phyloP scores from a whole-genome alignment of 2,113 vertebrate genomes.

The Chlorodrepanis virens region DNA sequence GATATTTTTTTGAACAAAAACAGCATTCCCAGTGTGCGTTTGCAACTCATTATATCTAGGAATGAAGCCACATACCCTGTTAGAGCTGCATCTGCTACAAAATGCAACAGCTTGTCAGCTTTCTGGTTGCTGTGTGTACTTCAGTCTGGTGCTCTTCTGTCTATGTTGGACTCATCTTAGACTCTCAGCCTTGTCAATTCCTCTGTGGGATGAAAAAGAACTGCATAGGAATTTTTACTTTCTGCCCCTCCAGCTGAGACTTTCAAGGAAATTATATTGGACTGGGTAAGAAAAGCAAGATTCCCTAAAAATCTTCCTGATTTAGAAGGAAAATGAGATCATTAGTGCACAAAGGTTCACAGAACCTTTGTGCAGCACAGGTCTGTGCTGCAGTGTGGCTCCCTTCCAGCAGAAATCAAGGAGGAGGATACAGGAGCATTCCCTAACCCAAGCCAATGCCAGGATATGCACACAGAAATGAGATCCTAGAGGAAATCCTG shows the following conservation, averaged over 20 bases:
- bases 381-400: background rate
- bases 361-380: no score
- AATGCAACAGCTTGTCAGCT: constrained; percentile 52
- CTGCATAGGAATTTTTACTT: background rate
- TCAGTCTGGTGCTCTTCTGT: constrained; percentile 30
- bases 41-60: constrained; percentile 44
- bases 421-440: background rate
- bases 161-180: background rate
- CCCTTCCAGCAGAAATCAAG: background rate
- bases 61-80: constrained; percentile 27
- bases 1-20: constrained; percentile 28
- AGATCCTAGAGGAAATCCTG: background rate
- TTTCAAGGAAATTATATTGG: background rate
- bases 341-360: background rate
- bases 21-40: constrained; percentile 21
- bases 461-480: background rate
- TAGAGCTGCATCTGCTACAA: constrained; percentile 53
- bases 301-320: background rate
- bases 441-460: background rate
- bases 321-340: background rate
- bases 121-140: constrained; percentile 4
- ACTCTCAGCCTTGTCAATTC: background rate
- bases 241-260: background rate
- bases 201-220: background rate
- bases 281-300: background rate